Base-by-base conservation (phyloP, 2,888 invertebrate species). In the Aphodius granarius region DNA sequence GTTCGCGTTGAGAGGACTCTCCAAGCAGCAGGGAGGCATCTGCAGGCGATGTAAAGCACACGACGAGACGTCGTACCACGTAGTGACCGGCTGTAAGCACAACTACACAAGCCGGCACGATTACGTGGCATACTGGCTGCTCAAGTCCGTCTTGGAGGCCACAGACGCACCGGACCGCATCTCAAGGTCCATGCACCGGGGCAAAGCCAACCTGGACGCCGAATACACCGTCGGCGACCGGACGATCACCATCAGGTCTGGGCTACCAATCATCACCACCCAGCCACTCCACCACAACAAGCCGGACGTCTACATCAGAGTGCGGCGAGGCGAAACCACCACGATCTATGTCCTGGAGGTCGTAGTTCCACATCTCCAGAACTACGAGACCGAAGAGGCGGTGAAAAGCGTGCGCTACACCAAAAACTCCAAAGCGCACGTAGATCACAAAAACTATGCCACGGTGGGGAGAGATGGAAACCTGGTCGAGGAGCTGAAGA, bases 61-160 rank as follows among this genome's bases (percentile, higher is more conserved):
- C 3, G 63, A 63, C 9, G 79, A 80, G 20, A 81, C 78, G 3
- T 77, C 77, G 5, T 80, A 81, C 72, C 81, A 81, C 70, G 80
- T 81, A 0, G 74, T 74, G 21, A 63, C 76, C n/a, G 78, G 78
- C 0, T 80, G 81, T 66, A 20, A 66, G 13, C 71, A 66, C 6
- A 76, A 75, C n/a, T 81, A 77, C 66, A 79, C 66, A 63, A 72
- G 77, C 0, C 18, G 81, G 15, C 81, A 81, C 73, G 81, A 81
- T 71, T 72, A 75, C 20, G 78, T 80, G 13, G 81, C 80, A 3
- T 77, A 79, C 64, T 80, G 78, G 78, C 70, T 74, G 15, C 22
- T 74, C 6, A 68, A 23, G 21, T 15, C 16, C 0, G 15, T 74
- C 15, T 17, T 71, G 18, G 70, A 74, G 19, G 23, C 70, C 9